Evolutionary conservation across 2,113 vertebrate species (phyloP), one percentile per base, ranked within the genome.

Genomic region (Leptosomus discolor): DNA sequence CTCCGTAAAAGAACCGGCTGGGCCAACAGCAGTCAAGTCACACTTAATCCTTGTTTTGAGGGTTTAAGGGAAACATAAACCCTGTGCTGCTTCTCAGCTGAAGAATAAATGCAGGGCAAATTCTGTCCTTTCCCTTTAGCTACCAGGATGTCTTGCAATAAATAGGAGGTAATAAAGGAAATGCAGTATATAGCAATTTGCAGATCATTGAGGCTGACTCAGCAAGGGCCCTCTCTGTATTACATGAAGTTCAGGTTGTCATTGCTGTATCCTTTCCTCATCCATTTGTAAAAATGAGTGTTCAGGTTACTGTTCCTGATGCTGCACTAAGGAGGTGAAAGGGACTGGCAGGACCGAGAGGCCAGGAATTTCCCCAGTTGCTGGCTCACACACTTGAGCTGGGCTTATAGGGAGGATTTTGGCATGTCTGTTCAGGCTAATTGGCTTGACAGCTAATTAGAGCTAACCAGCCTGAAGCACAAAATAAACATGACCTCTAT

Each of bases 31-130:
- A 95, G 65, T 36, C 54, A 90, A 93, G 89, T 94, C 87, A 95
- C 87, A 94, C 87, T 94, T 96, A 97, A 95, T 95, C 91, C 91
- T 90, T 90, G 84, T 88, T 97, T 90, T 90, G 91, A 87, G 57
- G 41, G 37, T 87, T 85, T 88, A 61, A 94, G 61, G 70, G 91
- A 94, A 89, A 94, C 30, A 61, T 51, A 96, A 96, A 81, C 61
- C 83, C 65, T 46, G 34, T n/a, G 30, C 63, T 93, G 9, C 11
- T 81, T 95, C 73, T 92, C 73, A 53, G 77, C 60, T 65, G 69
- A 78, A 53, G 74, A 94, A 87, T 29, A 60, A 92, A 85, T 0
- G 3, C 73, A 30, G 48, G 39, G 23, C 21, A 71, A 91, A 75
- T 53, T 53, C 64, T 36, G 53, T 34, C 29, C 73, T 51, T 60